These are phyloP conservation scores for Myxocyprinus asiaticus DNA, from an alignment of 2,113 vertebrate species.

Conservation along the genomic window DNA sequence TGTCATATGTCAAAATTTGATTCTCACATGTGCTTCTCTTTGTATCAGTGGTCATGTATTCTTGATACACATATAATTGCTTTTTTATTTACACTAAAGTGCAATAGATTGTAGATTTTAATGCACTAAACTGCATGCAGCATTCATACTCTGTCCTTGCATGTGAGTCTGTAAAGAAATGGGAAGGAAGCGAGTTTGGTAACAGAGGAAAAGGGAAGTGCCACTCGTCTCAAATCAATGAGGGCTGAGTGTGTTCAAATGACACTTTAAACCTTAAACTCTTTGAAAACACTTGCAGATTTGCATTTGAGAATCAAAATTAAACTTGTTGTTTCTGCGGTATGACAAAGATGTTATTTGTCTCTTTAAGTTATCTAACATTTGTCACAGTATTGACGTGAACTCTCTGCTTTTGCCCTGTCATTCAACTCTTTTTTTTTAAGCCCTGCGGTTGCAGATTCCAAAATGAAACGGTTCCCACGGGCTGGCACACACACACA, in stretches of 20 bases:
- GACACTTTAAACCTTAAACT: neutral
- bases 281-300: neutral
- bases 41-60: too few relatives aligned
- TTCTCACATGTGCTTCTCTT: too few relatives aligned
- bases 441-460: constrained; percentile 44
- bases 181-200: constrained; percentile 20
- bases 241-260: neutral
- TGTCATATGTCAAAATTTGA: too few relatives aligned
- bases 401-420: neutral
- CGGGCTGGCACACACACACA: constrained; percentile 30
- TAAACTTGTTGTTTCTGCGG: neutral
- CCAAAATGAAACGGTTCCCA: constrained; percentile 40
- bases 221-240: neutral
- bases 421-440: neutral
- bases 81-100: too few relatives aligned
- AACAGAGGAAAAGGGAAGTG: constrained; percentile 6
- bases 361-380: neutral
- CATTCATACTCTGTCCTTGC: neutral
- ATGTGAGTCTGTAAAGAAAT: neutral
- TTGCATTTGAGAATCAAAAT: too few relatives aligned
- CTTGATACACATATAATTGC: too few relatives aligned
- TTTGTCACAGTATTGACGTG: neutral
- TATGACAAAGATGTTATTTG: neutral
- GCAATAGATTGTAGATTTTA: too few relatives aligned
- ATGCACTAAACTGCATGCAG: too few relatives aligned